phyloP scores from a whole-genome alignment of 1,140 invertebrate species.

The Bombus affinis region DNA sequence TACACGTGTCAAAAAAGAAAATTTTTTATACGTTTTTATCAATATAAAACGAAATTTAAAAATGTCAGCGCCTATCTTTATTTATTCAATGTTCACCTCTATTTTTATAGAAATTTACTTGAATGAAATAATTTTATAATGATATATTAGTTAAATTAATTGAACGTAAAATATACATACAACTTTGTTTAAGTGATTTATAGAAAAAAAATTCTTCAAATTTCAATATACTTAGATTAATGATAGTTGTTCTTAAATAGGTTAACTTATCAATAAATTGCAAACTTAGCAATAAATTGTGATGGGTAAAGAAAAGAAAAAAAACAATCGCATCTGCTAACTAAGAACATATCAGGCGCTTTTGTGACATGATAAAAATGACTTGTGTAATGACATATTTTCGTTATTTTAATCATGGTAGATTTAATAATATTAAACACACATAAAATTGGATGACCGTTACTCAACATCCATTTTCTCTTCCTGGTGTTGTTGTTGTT shows the following conservation, averaged over 20 bases:
- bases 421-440: conserved; percentile 67
- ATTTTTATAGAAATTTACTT: background rate
- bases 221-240: conserved; percentile 39
- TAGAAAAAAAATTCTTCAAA: conserved; percentile 40
- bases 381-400: conserved; percentile 60
- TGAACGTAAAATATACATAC: background rate
- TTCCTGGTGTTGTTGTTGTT: conserved; percentile 82
- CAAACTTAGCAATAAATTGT: conserved; percentile 20
- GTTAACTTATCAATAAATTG: conserved; percentile 29
- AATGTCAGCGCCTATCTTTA: background rate
- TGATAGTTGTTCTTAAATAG: conserved; percentile 44
- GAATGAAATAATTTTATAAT: background rate
- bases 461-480: conserved; percentile 83
- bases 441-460: conserved; percentile 58
- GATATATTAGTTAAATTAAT: background rate
- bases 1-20: background rate
- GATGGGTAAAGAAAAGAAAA: conserved; percentile 36
- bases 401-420: conserved; percentile 65
- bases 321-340: conserved; percentile 52
- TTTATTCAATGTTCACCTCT: background rate
- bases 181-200: background rate
- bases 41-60: background rate
- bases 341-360: conserved; percentile 58
- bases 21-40: background rate
- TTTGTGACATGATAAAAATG: conserved; percentile 65